Conservation (phyloP, 30 jellyfish, hydroid and myxozoan genomes). For the Hydractinia echinata region DNA sequence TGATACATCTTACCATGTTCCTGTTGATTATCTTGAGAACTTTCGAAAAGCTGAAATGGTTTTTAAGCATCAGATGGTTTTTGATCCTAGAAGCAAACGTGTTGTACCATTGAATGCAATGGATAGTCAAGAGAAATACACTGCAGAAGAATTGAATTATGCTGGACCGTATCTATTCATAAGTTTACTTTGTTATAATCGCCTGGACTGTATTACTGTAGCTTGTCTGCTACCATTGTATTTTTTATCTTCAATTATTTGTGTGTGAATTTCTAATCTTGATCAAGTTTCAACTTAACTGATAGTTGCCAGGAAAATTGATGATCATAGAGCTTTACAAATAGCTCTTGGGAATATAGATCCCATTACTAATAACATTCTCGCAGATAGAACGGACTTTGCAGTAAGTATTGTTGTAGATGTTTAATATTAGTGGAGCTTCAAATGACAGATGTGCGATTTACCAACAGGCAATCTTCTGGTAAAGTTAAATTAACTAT, state of each 20-base stretch:
- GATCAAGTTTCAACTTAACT: not conserved
- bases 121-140: constrained; percentile 45
- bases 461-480: no score
- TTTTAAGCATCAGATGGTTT: constrained; percentile 84
- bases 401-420: constrained; percentile 46
- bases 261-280: not conserved
- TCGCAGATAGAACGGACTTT: constrained; percentile 57
- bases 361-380: constrained; percentile 61
- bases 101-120: constrained; percentile 59
- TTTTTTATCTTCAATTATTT: not conserved
- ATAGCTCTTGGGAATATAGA: constrained; percentile 92
- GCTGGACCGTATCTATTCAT: constrained; percentile 98
- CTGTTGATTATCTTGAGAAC: constrained; percentile 66
- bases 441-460: no score
- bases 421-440: no score
- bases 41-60: constrained; percentile 97
- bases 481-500: no score
- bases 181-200: not conserved
- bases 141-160: constrained; percentile 67
- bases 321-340: constrained; percentile 49
- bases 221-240: not conserved
- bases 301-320: constrained; percentile 32
- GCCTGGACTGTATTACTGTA: not conserved
- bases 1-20: constrained; percentile 43
- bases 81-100: constrained; percentile 55